Percentiles rank a stretch among this genome's conserved stretches.
phyloP scores from a whole-genome alignment of 2,797 vertebrate species.

The Parauchenoglanis ngamensis region DNA sequence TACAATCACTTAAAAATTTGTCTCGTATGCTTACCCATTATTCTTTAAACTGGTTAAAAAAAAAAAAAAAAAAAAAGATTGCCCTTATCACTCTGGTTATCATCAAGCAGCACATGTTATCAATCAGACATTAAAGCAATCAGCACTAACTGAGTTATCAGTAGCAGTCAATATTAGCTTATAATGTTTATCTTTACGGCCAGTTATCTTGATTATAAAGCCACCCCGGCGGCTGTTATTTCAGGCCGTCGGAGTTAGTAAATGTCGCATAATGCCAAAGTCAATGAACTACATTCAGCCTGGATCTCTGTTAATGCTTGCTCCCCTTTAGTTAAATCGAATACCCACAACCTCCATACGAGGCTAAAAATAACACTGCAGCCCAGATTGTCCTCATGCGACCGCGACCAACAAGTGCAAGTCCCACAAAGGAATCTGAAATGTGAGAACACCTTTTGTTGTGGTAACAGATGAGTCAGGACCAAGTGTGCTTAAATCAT shows the following conservation, averaged over 20 bases:
- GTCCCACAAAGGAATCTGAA: slow-evolving; percentile 10
- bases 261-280: slow-evolving; percentile 5
- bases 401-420: background rate
- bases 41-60: background rate
- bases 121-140: background rate
- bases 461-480: background rate
- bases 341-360: slow-evolving; percentile 9
- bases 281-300: background rate
- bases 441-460: slow-evolving; percentile 21
- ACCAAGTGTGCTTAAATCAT: background rate
- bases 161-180: slow-evolving; percentile 28
- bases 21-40: background rate
- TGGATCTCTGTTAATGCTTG: background rate
- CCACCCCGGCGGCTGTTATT: background rate
- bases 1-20: background rate
- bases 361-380: slow-evolving; percentile 17
- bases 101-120: slow-evolving; percentile 12
- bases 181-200: slow-evolving; percentile 35
- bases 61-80: too few species aligned
- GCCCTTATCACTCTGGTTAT: slow-evolving; percentile 14
- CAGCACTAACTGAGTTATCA: slow-evolving; percentile 11
- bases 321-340: slow-evolving; percentile 23
- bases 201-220: slow-evolving; percentile 24
- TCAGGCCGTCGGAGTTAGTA: background rate
- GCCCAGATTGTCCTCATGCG: slow-evolving; percentile 5